Base-by-base conservation (phyloP, 2,113 vertebrate genomes). In the Phodopus roborovskii region DNA sequence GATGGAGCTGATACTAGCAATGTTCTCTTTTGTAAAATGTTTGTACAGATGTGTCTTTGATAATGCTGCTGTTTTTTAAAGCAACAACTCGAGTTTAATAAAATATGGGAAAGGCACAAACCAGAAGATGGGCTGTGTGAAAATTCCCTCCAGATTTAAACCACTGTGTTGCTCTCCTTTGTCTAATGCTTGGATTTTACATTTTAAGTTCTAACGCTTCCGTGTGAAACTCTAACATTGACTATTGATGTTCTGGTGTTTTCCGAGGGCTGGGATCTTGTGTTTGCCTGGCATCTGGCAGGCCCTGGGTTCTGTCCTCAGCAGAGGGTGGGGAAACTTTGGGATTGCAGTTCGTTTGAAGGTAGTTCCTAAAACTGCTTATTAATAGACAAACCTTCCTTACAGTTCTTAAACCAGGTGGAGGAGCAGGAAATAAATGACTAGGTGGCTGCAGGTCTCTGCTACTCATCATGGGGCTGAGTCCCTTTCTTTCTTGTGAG, bases 1-100 rank as follows among this genome's bases (percentile, higher is more conserved):
- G 20, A 74, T 50, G 77, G 22, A 82, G 79, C 62, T 90, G 33
- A 30, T 86, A 75, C n/a, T 70, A 89, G 73, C 86, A 36, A 64
- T 93, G 95, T 95, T 97, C 74, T 94, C 42, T 96, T 97, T 97
- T 97, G 91, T 96, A 96, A 96, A 96, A 91, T 75, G 75, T 94
- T 94, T 96, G 96, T 97, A 97, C 93, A 97, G 95, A 96, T 75
- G 82, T 24, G 48, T 77, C 96, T 94, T 97, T 96, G 94, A 95
- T 95, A 83, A 97, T 96, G 74, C 64, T 96, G 85, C 45, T 94
- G 53, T 88, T 96, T 96, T n/a, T 93, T 96, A 20, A 20, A 86
- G 45, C 85, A 87, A 36, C 11, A 88, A 88, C 48, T 88, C 66
- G 28, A 93, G 94, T 95, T 97, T 94, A 70, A 97, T 94, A 94